Evolutionary conservation across 2,888 invertebrate genomes (phyloP), one percentile per base, ranked within the genome.

Genomic region (Tinea trinotella): DNA sequence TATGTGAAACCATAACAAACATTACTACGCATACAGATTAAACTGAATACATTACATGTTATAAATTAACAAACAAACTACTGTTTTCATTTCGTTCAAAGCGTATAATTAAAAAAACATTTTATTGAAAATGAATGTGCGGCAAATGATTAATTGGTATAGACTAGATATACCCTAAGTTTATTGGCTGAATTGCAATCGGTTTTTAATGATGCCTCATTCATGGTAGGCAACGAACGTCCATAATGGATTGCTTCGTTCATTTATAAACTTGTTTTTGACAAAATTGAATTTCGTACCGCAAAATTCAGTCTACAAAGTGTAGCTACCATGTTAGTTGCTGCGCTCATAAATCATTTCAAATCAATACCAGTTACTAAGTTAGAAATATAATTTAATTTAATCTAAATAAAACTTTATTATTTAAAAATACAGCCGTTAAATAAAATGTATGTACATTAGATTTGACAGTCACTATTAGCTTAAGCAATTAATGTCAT

Each of bases 221-320:
- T 40, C 20, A 52, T 54, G 58, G 13, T 46, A 24, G 24, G 34
- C 48, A 20, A 19, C 46, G 22, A 24, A 24, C 34, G 54, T 18
- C 22, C 57, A 61, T 67, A 67, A 70, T 66, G 64, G 66, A 69
- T 68, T 40, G 40, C 40, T n/a, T 40, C 60, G 62, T 63, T 66
- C 66, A 68, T 67, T 68, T 56, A 54, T 53, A 67, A 55, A 52
- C 13, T 52, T 52, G 63, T 66, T 67, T 65, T 59, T 61, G 60
- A 62, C 61, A 66, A 68, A 69, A 66, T 68, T 24, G 34, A 52
- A 20, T 52, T 52, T 7, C 30, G 30, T n/a, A n/a, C n/a, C 30
- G 30, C 30, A 30, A 30, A 30, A 30, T 10, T 30, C 30, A 30
- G 30, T 7, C 30, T 30, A 30, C n/a, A 30, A 4, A 30, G 4